Base-by-base conservation (phyloP, 1,140 invertebrate genomes). In the Halyomorpha halys region DNA sequence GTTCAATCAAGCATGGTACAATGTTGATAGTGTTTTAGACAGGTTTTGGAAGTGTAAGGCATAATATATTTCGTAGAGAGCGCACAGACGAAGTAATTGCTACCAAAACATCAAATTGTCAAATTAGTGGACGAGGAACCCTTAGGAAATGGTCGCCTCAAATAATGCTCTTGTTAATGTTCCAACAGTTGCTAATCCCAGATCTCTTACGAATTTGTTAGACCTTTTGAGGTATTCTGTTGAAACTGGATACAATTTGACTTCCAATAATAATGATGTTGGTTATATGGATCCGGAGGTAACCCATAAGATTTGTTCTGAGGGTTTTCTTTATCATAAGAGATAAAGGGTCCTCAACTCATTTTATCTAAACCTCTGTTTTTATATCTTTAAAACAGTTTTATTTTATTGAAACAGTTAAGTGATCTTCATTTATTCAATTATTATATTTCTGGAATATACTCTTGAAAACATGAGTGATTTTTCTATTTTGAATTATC, bases 211-310 rank as follows among this genome's bases (percentile, higher is more conserved):
- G 19, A 62, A 67, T 65, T 59, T 67, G 11, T 59, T 61, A 44
- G 66, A 62, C 30, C 49, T 67, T 47, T 56, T 67, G n/a, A 44
- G 66, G 15, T 67, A 45, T 49, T 59, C 66, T 47, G 60, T 67
- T 23, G 59, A 67, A 47, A 64, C 63, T 21, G 63, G 63, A 51
- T 49, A 18, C 16, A 47, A 51, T 30, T 21, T 53, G 34, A 15
- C 15, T 18, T 25, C 51, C 54, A 18, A 47, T 15, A 47, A 39
- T 23, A 34, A 44, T n/a, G n/a, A n/a, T 30, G 53, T 53, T 30
- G 16, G 45, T 9, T 21, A 9, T 19, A 51, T 65, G 5, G 47
- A 65, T 53, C 59, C 64, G 27, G 64, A 65, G 39, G 64, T 65
- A 30, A 39, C 6, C 25, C 21, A 56, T 63, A 5, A 13, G 8